These are phyloP conservation scores for Amphiduros pacificus DNA, from an alignment of 2,888 invertebrate genomes.

Conservation along the genomic window DNA sequence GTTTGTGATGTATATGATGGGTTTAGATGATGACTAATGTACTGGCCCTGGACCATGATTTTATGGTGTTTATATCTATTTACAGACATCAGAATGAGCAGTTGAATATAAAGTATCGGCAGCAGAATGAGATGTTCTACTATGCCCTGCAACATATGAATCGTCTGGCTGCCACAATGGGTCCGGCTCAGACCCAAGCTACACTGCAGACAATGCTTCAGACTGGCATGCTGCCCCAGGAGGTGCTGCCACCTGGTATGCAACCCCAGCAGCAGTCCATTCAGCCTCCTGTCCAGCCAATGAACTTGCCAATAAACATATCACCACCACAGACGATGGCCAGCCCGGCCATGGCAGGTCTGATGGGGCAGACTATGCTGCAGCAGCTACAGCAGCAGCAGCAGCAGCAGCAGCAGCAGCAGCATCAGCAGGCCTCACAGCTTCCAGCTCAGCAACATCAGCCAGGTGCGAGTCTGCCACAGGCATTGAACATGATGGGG, in stretches of 20 bases:
- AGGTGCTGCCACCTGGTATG: neutral
- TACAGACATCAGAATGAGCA: conserved; percentile 1
- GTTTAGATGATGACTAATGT: neutral
- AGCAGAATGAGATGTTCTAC: neutral
- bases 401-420: conserved; percentile 7
- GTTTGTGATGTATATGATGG: no score
- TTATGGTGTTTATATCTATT: neutral
- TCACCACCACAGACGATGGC: neutral
- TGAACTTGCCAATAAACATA: neutral
- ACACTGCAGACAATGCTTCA: neutral
- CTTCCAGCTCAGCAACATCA: conserved; percentile 9
- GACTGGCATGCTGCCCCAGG: neutral
- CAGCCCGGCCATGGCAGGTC: neutral
- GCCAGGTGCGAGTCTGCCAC: no score
- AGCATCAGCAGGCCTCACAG: conserved; percentile 1
- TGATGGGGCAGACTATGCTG: conserved; percentile 1
- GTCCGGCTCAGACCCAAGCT: neutral
- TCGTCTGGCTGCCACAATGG: neutral
- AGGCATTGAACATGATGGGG: no score
- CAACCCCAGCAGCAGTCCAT: neutral
- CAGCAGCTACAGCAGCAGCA: conserved; percentile 2
- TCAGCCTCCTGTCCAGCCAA: neutral
- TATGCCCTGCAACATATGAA: neutral
- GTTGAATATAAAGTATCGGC: neutral
- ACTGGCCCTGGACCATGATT: neutral